Base-by-base conservation (phyloP, 2,113 vertebrate genomes). In the Heterotilapia buettikoferi region DNA sequence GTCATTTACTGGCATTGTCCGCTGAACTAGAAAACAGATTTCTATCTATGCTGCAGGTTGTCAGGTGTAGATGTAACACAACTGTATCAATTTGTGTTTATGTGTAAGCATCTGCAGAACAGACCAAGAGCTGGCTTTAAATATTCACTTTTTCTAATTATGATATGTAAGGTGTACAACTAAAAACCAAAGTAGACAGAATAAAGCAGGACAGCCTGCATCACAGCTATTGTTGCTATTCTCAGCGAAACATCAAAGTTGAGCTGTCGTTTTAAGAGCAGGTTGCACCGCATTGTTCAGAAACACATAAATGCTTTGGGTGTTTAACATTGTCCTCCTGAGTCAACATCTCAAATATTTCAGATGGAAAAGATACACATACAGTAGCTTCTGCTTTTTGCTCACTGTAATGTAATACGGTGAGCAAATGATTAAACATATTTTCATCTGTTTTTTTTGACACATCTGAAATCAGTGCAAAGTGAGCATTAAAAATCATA, bases 211-310 rank as follows among this genome's bases (percentile, higher is more conserved):
- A 24, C 24, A 4, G 19, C 4, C n/a, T 68, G 84, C 1, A 11
- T 90, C 83, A 84, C 5, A 7, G 18, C 16, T 29, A 1, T 6
- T 40, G 40, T 43, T n/a, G 5, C 33, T 33, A 8, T 45, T 38
- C 71, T 52, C 38, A n/a, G 16, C 0, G 2, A 21, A 21, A 53
- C 45, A n/a, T 78, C 71, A 0, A 78, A 78, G 43, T 33, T 19
- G 21, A 40, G 2, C 76, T 7, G 4, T n/a, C 8, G 3, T 10
- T 40, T 38, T 24, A 21, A 36, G 43, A 87, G 68, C 86, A 59
- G 54, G 90, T 88, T 54, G 56, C 45, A 4, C 89, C 40, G 14
- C 92, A 92, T 93, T 92, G 78, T 57, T 84, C 11, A 31, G 6
- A 12, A 16, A 11, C 4, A 6, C 5, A 86, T 81, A 88, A 86